Conservation (phyloP, 2,113 vertebrate species). For the Bos taurus region ARS-UCD2.0 NC_037339.1:31858501-31859000, state of each 20-base stretch:
- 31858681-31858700: slow-evolving; percentile 93
- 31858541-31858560: slow-evolving; percentile 99
- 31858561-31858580: slow-evolving; percentile 98
- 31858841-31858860: neutral
- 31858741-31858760: slow-evolving; percentile 99
- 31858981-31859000: neutral
- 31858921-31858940: neutral
- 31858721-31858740: slow-evolving; percentile 96
- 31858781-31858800: slow-evolving; percentile 99
- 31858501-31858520: slow-evolving; percentile 99
- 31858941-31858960: neutral
- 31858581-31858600: slow-evolving; percentile 99
- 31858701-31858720: slow-evolving; percentile 99
- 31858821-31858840: slow-evolving; percentile 15
- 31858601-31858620: slow-evolving; percentile 85
- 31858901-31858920: neutral
- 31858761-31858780: slow-evolving; percentile 99
- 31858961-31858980: neutral
- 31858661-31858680: neutral
- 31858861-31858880: neutral
- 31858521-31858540: slow-evolving; percentile 95
- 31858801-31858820: slow-evolving; percentile 89
- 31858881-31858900: neutral
- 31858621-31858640: slow-evolving; percentile 55
- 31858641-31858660: neutral